A percentile compares a stretch with the other conserved stretches of the same genome.
phyloP scores from a whole-genome alignment of 1,140 invertebrate genomes.

The Bombus confusus region DNA sequence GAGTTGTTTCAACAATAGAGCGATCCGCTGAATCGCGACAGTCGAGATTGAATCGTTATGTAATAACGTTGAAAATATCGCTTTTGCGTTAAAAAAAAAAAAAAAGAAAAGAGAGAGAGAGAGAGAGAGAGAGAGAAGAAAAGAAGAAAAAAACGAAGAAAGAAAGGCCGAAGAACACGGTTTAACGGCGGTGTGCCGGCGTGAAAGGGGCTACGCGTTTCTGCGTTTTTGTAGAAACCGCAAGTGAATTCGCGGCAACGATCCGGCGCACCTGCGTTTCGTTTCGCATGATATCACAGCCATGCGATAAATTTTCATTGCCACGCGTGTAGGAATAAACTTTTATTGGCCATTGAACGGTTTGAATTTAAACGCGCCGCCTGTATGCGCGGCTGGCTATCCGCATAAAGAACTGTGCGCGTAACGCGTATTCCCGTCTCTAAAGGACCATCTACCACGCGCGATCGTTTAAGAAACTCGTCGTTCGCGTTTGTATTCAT shows the following conservation, averaged over 20 bases:
- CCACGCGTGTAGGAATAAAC: conserved; percentile 54
- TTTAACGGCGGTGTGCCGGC: background rate
- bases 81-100: background rate
- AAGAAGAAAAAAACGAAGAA: background rate
- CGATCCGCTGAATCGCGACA: background rate
- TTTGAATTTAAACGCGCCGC: conserved; percentile 37
- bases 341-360: conserved; percentile 48
- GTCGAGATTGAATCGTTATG: background rate
- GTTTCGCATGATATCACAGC: conserved; percentile 57
- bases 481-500: conserved; percentile 3
- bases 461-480: conserved; percentile 3
- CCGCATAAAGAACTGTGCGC: background rate
- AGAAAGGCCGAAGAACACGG: background rate
- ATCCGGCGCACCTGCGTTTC: conserved; percentile 53
- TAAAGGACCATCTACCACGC: conserved; percentile 1
- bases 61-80: conserved; percentile 15
- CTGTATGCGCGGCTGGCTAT: background rate
- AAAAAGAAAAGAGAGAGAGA: too few species aligned
- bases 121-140: too few species aligned
- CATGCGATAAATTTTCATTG: conserved; percentile 56
- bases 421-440: background rate
- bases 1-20: background rate
- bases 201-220: conserved; percentile 35
- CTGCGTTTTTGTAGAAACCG: conserved; percentile 29
- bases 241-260: conserved; percentile 53